Conservation (phyloP, 2,113 vertebrate species). For the Poeciliopsis prolifica region DNA sequence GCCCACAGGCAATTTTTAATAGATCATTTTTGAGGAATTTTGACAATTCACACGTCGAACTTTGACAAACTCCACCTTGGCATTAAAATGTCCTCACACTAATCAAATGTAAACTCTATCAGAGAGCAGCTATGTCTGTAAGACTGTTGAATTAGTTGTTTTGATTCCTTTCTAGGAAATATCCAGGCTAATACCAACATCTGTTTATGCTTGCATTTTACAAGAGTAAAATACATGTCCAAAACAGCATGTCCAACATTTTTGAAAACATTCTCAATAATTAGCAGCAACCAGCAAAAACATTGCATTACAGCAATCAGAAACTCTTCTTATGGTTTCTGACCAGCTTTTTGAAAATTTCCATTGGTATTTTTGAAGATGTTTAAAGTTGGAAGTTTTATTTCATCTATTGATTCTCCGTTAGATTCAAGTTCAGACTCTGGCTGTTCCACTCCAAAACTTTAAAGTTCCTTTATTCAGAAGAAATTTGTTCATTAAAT, state of each 20-base stretch:
- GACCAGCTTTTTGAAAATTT: not conserved
- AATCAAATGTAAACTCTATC: too few relatives aligned
- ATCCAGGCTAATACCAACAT: not conserved
- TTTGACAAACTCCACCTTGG: too few relatives aligned
- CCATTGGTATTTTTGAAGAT: not conserved
- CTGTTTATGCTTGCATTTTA: not conserved
- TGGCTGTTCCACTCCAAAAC: not conserved
- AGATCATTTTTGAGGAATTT: too few relatives aligned
- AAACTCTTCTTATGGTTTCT: not conserved
- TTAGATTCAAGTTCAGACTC: not conserved
- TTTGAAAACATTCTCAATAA: not conserved
- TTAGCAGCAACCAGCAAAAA: not conserved
- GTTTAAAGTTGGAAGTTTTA: not conserved
- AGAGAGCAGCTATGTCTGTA: not conserved
- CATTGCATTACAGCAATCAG: not conserved
- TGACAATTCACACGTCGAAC: too few relatives aligned
- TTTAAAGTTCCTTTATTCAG: not conserved
- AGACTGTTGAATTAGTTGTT: not conserved
- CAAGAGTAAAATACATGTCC: too few relatives aligned
- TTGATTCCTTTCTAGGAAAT: not conserved
- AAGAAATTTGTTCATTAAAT: not conserved
- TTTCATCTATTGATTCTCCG: not conserved
- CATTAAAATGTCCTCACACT: too few relatives aligned
- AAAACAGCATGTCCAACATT: not conserved
- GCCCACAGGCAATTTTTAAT: too few relatives aligned